phyloP scores from a whole-genome alignment of 2,113 vertebrate species.

The Euleptes europaea region DNA sequence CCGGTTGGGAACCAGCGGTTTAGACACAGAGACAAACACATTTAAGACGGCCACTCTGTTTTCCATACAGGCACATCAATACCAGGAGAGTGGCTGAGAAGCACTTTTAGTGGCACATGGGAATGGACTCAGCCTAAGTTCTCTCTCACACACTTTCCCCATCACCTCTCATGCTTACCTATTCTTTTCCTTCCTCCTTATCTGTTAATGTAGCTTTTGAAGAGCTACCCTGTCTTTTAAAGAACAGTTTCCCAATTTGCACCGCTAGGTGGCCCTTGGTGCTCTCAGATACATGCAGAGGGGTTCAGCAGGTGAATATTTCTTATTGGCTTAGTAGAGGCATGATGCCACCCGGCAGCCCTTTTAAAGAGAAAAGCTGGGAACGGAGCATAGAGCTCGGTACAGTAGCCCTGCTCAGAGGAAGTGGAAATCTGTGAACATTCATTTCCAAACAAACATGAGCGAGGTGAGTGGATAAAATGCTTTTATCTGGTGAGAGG shows the following conservation, averaged over 20 bases:
- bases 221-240: not conserved
- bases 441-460: constrained; percentile 64
- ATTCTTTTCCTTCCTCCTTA: not conserved
- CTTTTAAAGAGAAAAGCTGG: constrained; percentile 72
- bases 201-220: not conserved
- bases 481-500: not conserved
- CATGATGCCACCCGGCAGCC: constrained; percentile 67
- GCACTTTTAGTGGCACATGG: too few relatives aligned
- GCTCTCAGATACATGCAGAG: constrained; percentile 36
- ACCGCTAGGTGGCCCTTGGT: constrained; percentile 62
- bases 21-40: too few relatives aligned
- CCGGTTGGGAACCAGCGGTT: too few relatives aligned
- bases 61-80: too few relatives aligned
- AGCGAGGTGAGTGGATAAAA: constrained; percentile 75
- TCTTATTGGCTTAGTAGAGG: constrained; percentile 63
- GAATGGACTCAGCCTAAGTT: too few relatives aligned
- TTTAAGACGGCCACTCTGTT: too few relatives aligned
- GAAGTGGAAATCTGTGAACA: constrained; percentile 35
- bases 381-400: constrained; percentile 16
- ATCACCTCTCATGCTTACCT: not conserved
- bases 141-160: not conserved
- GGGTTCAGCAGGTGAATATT: constrained; percentile 52
- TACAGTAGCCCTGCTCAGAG: constrained; percentile 36
- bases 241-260: not conserved
- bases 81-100: too few relatives aligned